Evolutionary conservation across 1,140 invertebrate species (phyloP).

Genomic region (Phortica variegata): DNA sequence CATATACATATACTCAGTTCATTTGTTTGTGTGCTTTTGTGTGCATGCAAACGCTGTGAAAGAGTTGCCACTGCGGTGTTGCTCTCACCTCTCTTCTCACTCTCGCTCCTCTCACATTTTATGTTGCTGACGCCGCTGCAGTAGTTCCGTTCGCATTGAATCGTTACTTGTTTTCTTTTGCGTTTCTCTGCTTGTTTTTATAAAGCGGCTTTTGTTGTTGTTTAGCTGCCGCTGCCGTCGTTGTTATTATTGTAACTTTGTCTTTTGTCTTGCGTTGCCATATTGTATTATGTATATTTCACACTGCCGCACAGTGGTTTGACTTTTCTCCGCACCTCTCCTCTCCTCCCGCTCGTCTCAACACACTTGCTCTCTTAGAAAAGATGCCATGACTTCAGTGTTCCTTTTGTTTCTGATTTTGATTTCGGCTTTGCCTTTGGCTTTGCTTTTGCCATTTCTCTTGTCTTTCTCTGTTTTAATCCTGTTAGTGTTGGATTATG

Average conservation of each 20-base stretch:
- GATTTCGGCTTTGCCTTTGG: no score
- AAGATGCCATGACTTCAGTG: no score
- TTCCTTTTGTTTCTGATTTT: neutral
- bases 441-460: constrained; percentile 2
- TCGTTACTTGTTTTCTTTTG: no score
- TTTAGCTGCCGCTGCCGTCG: no score
- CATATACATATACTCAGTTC: constrained; percentile 1
- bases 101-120: neutral
- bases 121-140: neutral
- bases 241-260: constrained; percentile 18
- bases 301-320: constrained; percentile 9
- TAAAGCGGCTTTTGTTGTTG: constrained; percentile 3
- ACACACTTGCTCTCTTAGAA: no score
- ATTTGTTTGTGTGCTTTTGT: neutral
- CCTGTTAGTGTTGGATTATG: constrained; percentile 29
- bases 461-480: constrained; percentile 23
- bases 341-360: no score
- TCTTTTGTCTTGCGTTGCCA: constrained; percentile 10
- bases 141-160: no score
- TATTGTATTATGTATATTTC: constrained; percentile 20
- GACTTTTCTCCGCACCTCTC: constrained; percentile 12
- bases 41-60: neutral
- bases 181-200: constrained; percentile 3
- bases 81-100: constrained; percentile 7
- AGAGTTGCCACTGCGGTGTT: constrained; percentile 14